Percentiles rank a stretch among this genome's conserved stretches.
Conservation (phyloP, 2,797 vertebrate species). For the Microctenopoma steveboyesi region DNA sequence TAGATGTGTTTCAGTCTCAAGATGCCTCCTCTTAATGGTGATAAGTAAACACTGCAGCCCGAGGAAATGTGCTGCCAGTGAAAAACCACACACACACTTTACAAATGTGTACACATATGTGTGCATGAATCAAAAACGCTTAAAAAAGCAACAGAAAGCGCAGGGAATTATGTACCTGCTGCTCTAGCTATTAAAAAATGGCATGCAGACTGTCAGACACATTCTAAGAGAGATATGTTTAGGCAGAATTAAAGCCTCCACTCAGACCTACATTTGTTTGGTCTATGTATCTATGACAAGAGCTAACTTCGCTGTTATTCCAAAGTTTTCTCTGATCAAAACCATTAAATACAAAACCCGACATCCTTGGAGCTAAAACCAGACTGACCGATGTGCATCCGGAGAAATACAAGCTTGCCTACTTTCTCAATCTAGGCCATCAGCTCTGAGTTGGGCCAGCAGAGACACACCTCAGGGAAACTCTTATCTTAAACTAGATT, state of each 20-base stretch:
- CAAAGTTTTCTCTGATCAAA: slow-evolving; percentile 28
- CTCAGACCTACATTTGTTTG: slow-evolving; percentile 33
- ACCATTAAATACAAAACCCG: slow-evolving; percentile 35
- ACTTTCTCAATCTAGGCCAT: slow-evolving; percentile 54
- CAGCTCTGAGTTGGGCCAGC: slow-evolving; percentile 42
- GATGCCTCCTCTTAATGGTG: slow-evolving; percentile 68
- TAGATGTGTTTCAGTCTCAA: slow-evolving; percentile 74
- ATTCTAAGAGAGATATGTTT: slow-evolving; percentile 31
- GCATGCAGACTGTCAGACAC: slow-evolving; percentile 34
- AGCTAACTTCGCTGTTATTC: slow-evolving; percentile 20
- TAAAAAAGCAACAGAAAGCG: slow-evolving; percentile 58
- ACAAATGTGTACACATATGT: slow-evolving; percentile 45
- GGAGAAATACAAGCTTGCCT: slow-evolving; percentile 44
- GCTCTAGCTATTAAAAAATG: slow-evolving; percentile 41
- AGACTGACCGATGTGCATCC: slow-evolving; percentile 44
- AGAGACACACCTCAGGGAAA: slow-evolving; percentile 55
- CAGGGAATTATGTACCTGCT: slow-evolving; percentile 61
- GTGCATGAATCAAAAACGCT: slow-evolving; percentile 63
- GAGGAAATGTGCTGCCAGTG: slow-evolving; percentile 59
- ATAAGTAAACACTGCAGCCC: slow-evolving; percentile 76
- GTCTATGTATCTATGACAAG: slow-evolving; percentile 29
- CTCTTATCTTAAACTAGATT: slow-evolving; percentile 62
- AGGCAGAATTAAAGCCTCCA: slow-evolving; percentile 32
- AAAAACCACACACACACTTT: slow-evolving; percentile 27
- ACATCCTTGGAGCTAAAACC: slow-evolving; percentile 42